Conservation (phyloP, 2,797 vertebrate species). For the Amblyraja radiata region DNA sequence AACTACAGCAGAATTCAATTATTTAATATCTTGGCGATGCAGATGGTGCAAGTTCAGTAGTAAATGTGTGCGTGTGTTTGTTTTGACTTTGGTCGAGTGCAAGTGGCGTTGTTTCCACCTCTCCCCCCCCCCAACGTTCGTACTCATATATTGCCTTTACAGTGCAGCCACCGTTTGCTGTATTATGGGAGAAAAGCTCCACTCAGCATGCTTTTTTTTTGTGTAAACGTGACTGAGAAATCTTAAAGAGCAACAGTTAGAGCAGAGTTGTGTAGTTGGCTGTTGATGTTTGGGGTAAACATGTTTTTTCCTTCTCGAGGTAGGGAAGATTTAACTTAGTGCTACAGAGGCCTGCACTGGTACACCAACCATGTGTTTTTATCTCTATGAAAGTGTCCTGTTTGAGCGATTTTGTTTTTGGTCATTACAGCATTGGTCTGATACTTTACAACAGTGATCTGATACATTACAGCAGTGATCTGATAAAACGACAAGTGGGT, state of each 20-base stretch:
- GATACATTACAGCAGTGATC: not conserved
- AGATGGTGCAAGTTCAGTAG: not conserved
- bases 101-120: not conserved
- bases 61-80: not conserved
- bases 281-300: not conserved
- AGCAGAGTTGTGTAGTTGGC: not conserved
- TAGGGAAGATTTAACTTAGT: not conserved
- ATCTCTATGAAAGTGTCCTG: not conserved
- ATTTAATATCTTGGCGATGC: not conserved
- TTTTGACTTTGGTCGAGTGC: not conserved
- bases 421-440: not conserved
- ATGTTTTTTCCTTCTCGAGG: not conserved
- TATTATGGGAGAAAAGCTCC: not conserved
- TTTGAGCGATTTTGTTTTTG: not conserved
- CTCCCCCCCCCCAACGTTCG: not conserved
- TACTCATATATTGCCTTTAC: not conserved
- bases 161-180: not conserved
- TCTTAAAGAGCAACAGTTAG: not conserved
- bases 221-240: not conserved
- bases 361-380: not conserved
- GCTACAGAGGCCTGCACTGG: not conserved
- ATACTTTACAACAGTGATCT: not conserved
- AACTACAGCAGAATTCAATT: not conserved
- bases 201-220: not conserved
- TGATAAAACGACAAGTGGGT: not conserved